These are phyloP conservation scores for Eurystomus glaucurus DNA, from an alignment of 2,797 vertebrate species.

Conservation along the genomic window DNA sequence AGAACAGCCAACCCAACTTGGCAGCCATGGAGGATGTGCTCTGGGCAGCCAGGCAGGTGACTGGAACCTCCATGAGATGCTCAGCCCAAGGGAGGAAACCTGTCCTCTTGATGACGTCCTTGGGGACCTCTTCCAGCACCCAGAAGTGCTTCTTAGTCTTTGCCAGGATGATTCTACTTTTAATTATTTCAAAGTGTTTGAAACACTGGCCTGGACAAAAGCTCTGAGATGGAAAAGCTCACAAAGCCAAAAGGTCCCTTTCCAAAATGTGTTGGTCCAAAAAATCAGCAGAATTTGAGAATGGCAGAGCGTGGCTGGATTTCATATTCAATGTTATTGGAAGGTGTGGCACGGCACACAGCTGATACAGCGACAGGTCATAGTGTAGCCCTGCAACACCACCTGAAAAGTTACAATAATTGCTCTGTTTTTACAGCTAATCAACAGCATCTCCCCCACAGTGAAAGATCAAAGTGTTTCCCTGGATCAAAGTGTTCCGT, in stretches of 20 bases:
- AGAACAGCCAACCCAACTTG: neutral
- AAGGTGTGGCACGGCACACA: neutral
- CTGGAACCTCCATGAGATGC: neutral
- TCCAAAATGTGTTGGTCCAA: neutral
- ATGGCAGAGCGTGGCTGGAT: neutral
- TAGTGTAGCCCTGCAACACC: neutral
- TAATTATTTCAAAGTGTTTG: neutral
- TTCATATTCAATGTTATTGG: neutral
- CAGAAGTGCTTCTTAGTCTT: neutral
- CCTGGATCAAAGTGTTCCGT: slow-evolving; percentile 28
- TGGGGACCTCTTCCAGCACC: neutral
- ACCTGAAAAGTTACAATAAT: neutral
- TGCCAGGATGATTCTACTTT: neutral
- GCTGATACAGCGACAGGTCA: neutral
- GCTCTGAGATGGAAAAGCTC: neutral
- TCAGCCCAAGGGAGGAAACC: neutral
- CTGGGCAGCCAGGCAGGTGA: neutral
- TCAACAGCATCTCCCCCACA: slow-evolving; percentile 21
- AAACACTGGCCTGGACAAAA: neutral
- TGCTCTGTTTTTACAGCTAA: slow-evolving; percentile 52
- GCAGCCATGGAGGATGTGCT: neutral
- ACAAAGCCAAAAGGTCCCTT: neutral
- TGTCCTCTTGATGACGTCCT: accelerated
- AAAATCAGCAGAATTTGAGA: neutral
- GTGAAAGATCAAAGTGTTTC: slow-evolving; percentile 22